Evolutionary conservation across 2,113 vertebrate genomes (phyloP).

Genomic region (Pelmatolapia mariae): DNA sequence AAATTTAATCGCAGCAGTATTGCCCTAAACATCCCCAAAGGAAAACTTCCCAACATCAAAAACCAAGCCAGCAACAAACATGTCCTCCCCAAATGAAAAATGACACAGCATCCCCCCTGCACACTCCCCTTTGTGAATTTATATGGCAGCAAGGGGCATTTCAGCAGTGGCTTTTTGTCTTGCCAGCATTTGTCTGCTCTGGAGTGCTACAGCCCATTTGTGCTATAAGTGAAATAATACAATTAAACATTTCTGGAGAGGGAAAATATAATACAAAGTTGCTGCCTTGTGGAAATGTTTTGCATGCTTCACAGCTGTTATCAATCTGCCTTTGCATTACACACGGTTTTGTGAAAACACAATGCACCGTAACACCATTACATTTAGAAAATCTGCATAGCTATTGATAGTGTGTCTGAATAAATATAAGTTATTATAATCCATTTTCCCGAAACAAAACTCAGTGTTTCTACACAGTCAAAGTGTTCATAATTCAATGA

Average conservation of each 20-base stretch:
- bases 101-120: not conserved
- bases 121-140: conserved; percentile 24
- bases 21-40: conserved; percentile 15
- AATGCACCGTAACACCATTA: not conserved
- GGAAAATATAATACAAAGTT: not conserved
- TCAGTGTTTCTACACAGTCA: not conserved
- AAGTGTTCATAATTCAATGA: not conserved
- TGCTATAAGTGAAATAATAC: not conserved
- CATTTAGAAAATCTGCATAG: not conserved
- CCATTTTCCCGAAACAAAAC: not conserved
- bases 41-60: conserved; percentile 40
- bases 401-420: not conserved
- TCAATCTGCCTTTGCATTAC: not conserved
- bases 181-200: not conserved
- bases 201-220: not conserved
- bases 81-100: conserved; percentile 49
- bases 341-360: not conserved
- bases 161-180: conserved; percentile 6
- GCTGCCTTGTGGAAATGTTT: not conserved
- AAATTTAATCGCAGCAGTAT: conserved; percentile 23
- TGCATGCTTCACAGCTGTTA: not conserved
- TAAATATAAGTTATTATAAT: not conserved
- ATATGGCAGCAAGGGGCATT: conserved; percentile 3
- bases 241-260: not conserved
- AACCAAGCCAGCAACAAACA: conserved; percentile 33